Base-by-base conservation (phyloP, 2,113 vertebrate genomes). In the Ramphastos sulfuratus region DNA sequence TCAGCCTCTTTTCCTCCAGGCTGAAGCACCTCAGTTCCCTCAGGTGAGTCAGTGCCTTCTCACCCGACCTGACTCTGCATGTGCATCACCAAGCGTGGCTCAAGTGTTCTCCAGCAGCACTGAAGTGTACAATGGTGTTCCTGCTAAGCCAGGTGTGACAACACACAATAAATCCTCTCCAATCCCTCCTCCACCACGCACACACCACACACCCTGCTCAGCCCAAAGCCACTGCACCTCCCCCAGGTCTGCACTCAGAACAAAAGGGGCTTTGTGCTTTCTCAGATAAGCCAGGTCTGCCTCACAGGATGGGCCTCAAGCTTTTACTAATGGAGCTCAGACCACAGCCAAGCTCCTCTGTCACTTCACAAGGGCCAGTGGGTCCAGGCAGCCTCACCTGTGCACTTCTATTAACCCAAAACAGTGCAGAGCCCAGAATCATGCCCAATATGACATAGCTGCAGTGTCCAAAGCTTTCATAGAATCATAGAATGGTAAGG, bases 81-180 rank as follows among this genome's bases (percentile, higher is more conserved):
- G 16, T 9, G 55, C 0, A 52, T 81, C 61, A 27, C 4, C 52
- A 8, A 69, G 65, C 7, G 12, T 1, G 23, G 71, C 35, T 72
- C 59, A 71, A 20, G 73, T 13, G 69, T 13, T 35, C 67, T 33
- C 10, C 69, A 31, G 27, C 6, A 28, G 7, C 73, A 25, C 33
- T 2, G 3, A 8, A 37, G 0, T 1, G 19, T 24, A 31, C 79
- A 28, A 31, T 1, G 7, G 72, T 31, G 82, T 35, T 66, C 44
- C 82, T 37, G 71, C 71, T 35, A 67, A 84, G 78, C 66, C 70
- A 67, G 88, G 74, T 54, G 91, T 94, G 93, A 31, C 74, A 48
- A 7, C 27, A 28, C 63, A 64, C 35, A 31, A 71, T 19, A 71
- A 87, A 69, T 24, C 74, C 23, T 77, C 33, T 61, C 46, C 8